phyloP scores from a whole-genome alignment of 2,797 vertebrate species.

The Parauchenoglanis ngamensis region DNA sequence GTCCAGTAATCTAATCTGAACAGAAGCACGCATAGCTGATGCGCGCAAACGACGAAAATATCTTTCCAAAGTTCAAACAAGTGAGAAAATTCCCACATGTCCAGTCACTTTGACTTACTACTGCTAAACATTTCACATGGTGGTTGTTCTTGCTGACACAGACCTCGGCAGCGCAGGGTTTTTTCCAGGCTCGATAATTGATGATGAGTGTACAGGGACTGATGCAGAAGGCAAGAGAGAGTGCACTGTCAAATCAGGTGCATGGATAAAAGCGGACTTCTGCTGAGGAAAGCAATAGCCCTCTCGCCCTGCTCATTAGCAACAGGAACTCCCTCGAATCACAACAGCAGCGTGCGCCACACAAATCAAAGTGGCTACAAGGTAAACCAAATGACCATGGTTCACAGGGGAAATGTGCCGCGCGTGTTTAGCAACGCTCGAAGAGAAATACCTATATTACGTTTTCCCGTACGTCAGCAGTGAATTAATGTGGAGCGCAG shows the following conservation, averaged over 20 bases:
- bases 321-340: conserved; percentile 33
- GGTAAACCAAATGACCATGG: conserved; percentile 30
- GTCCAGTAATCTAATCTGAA: neutral
- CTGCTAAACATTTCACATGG: neutral
- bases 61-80: neutral
- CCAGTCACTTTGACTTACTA: conserved; percentile 11
- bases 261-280: conserved; percentile 55
- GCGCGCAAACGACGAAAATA: too few species aligned
- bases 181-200: conserved; percentile 65
- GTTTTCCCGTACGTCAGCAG: neutral
- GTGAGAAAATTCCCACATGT: neutral
- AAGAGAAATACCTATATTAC: neutral
- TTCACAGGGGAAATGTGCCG: neutral
- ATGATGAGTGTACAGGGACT: conserved; percentile 75
- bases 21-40: too few species aligned
- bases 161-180: neutral
- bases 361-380: conserved; percentile 37
- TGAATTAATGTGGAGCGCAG: neutral
- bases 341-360: neutral
- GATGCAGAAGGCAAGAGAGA: conserved; percentile 60
- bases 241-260: conserved; percentile 68
- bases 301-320: conserved; percentile 49
- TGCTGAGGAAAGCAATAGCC: conserved; percentile 57
- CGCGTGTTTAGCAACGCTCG: neutral
- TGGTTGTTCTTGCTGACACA: conserved; percentile 22